Percentiles rank a stretch among this genome's conserved stretches.
Evolutionary conservation across 1,140 invertebrate species (phyloP).

Genomic region (Drosophila bipectinata): DNA sequence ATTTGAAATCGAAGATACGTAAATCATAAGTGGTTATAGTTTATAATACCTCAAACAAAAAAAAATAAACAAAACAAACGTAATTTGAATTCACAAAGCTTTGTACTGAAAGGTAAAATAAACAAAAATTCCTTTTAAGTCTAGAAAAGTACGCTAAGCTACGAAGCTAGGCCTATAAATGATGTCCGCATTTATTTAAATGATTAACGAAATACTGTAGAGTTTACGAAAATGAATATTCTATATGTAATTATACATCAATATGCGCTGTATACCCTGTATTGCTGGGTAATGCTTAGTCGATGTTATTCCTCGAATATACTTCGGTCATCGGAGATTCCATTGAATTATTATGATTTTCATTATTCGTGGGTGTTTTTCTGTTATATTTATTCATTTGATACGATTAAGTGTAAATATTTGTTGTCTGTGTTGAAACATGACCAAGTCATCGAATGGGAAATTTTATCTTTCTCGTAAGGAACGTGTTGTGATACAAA

Average conservation of each 20-base stretch:
- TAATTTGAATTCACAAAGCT: constrained; percentile 52
- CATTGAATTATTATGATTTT: constrained; percentile 19
- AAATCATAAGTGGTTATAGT: constrained; percentile 37
- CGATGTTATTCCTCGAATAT: constrained; percentile 13
- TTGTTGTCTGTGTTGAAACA: constrained; percentile 35
- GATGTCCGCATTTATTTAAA: constrained; percentile 16
- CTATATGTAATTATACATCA: constrained; percentile 12
- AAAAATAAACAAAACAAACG: constrained; percentile 11
- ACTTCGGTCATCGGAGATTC: constrained; percentile 28
- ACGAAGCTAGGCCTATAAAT: constrained; percentile 25
- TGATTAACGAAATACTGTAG: constrained; percentile 63
- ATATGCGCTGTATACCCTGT: constrained; percentile 27
- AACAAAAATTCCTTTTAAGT: constrained; percentile 25
- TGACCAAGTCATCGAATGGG: constrained; percentile 39
- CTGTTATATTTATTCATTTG: constrained; percentile 33
- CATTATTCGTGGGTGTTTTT: constrained; percentile 13
- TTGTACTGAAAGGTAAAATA: constrained; percentile 74
- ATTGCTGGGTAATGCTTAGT: constrained; percentile 25
- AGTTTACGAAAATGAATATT: constrained; percentile 38
- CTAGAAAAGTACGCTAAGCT: constrained; percentile 42
- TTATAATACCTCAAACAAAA: constrained; percentile 35
- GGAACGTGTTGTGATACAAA: constrained; percentile 48
- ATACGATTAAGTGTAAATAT: constrained; percentile 36
- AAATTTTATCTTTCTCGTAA: constrained; percentile 32
- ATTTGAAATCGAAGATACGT: constrained; percentile 43